Percentiles rank a stretch among this genome's conserved stretches.
Evolutionary conservation across 2,888 invertebrate genomes (phyloP).

Genomic region (Drosophila anomelani): DNA sequence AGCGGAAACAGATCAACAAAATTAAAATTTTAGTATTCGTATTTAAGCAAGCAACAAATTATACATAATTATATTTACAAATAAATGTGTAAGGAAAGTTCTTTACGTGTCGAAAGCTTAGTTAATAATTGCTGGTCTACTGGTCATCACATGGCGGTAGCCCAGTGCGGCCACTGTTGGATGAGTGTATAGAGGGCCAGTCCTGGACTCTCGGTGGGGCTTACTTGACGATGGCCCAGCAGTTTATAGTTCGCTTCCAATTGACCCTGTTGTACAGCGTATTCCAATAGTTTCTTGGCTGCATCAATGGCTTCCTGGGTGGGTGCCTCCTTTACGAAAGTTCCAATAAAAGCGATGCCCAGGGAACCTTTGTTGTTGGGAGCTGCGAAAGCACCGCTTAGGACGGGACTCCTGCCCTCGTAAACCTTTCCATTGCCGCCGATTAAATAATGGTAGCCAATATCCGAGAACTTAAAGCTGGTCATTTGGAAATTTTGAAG

Average conservation of each 20-base stretch:
- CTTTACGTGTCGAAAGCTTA: conserved; percentile 75
- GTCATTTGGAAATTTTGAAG: conserved; percentile 89
- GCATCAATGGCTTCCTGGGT: conserved; percentile 86
- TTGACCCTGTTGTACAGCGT: conserved; percentile 87
- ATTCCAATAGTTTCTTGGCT: conserved; percentile 86
- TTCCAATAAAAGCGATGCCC: conserved; percentile 90
- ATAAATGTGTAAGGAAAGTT: conserved; percentile 77
- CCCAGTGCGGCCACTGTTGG: conserved; percentile 88
- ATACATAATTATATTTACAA: conserved; percentile 80
- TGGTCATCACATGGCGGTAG: not conserved
- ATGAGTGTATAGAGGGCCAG: conserved; percentile 87
- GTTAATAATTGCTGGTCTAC: conserved; percentile 1
- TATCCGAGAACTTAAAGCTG: conserved; percentile 87
- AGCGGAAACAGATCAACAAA: conserved; percentile 72
- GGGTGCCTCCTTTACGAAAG: conserved; percentile 86
- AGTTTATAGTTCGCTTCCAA: conserved; percentile 88
- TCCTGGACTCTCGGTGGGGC: conserved; percentile 89
- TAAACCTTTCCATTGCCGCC: conserved; percentile 91
- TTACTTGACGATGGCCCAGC: conserved; percentile 89
- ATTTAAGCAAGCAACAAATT: conserved; percentile 79
- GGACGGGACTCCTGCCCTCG: conserved; percentile 89
- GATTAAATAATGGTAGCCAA: conserved; percentile 91
- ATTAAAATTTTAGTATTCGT: conserved; percentile 78
- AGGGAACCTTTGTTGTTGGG: conserved; percentile 88
- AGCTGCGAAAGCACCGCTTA: conserved; percentile 89